Evolutionary conservation across 2,888 invertebrate genomes (phyloP), one percentile per base, ranked within the genome.

Genomic region (Hoplodrina ambigua): DNA sequence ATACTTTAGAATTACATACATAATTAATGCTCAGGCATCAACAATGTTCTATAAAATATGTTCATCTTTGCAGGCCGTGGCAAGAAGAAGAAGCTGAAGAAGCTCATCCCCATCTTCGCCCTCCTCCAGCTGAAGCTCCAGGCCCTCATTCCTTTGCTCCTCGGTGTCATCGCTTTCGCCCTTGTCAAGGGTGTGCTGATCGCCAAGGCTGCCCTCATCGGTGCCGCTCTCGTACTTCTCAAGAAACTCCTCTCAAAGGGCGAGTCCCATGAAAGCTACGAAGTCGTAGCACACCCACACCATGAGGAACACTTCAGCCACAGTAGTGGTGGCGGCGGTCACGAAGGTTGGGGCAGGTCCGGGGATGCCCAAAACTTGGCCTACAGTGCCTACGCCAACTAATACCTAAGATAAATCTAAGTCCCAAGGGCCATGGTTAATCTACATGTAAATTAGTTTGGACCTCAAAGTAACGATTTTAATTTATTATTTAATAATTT

Each of bases 141-240:
- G 81, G 97, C 97, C 44, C 96, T 98, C 78, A 97, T 98, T 85
- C 98, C 98, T 44, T 94, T 98, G 82, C 97, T 97, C 86, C 96
- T 98, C 70, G 98, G 93, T 52, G 92, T 96, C 88, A 97, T 98
- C 86, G 98, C 98, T 66, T 96, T 98, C 78, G 96, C 98, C 57
- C 98, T 98, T 54, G 97, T 98, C 96, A 98, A 98, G 96, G 98
- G 98, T 76, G 96, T 98, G 83, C 94, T 98, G 88, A 96, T 98
- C 83, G 98, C 98, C 86, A 98, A 98, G 96, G 97, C 98, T 75
- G 98, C 98, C 5, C 96, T 98, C 30, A 96, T 98, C 67, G 97
- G 98, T 78, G 97, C 98, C 63, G 97, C 97, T 72, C 96, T 98
- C 74, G 97, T 98, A 73, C 94, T 96, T 2, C 90, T 96, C 77